These are phyloP conservation scores for Platycheirus rosarum DNA, from an alignment of 2,888 invertebrate genomes.

Conservation along the genomic window DNA sequence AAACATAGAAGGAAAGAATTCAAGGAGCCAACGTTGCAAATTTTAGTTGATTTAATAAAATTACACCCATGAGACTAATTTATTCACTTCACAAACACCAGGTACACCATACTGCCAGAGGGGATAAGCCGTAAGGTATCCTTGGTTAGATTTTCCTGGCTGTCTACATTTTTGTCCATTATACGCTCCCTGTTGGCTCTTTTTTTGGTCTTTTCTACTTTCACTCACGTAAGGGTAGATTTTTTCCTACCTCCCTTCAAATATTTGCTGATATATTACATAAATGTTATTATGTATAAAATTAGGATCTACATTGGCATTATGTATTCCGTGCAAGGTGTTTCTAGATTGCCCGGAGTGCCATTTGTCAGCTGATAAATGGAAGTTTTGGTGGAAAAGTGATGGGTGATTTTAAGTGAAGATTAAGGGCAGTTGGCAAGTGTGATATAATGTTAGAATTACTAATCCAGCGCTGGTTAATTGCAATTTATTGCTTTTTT, in stretches of 20 bases:
- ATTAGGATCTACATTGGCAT: conserved; percentile 76
- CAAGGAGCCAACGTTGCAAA: conserved; percentile 80
- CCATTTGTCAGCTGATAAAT: conserved; percentile 80
- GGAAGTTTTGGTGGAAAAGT: conserved; percentile 62
- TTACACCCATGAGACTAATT: conserved; percentile 82
- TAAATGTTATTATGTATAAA: conserved; percentile 79
- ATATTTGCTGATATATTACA: conserved; percentile 81
- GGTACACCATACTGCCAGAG: conserved; percentile 45
- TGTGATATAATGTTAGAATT: conserved; percentile 37
- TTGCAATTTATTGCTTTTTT: conserved; percentile 47
- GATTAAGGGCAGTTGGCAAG: conserved; percentile 57
- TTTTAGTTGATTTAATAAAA: conserved; percentile 82
- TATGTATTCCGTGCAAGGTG: conserved; percentile 70
- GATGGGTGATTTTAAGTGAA: conserved; percentile 64
- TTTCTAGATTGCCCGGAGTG: conserved; percentile 67
- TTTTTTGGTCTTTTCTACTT: conserved; percentile 21
- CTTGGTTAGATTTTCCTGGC: conserved; percentile 23
- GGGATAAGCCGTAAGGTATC: conserved; percentile 21
- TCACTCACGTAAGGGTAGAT: conserved; percentile 48
- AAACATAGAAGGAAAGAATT: conserved; percentile 12
- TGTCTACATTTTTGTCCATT: conserved; percentile 37
- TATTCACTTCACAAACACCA: conserved; percentile 77
- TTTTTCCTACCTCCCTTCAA: conserved; percentile 48
- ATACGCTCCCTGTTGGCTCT: conserved; percentile 77
- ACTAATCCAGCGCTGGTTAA: conserved; percentile 29